These are phyloP conservation scores for Pomacea canaliculata DNA, from an alignment of 2,888 invertebrate genomes.

Conservation along the genomic window DNA sequence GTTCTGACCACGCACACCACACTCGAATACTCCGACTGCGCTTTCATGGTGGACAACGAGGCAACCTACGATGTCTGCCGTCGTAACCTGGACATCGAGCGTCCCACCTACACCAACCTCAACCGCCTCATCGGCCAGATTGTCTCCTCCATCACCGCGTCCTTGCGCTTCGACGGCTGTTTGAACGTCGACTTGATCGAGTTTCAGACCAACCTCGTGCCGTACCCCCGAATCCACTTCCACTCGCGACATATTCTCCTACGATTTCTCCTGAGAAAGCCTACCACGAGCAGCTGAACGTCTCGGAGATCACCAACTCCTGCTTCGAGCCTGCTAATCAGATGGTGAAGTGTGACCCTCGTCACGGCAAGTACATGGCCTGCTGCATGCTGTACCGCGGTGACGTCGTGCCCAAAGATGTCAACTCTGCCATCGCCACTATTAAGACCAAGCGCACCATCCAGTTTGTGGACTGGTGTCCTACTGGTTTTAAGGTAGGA, in stretches of 20 bases:
- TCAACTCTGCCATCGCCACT: constrained; percentile 58
- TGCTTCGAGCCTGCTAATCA: constrained; percentile 29
- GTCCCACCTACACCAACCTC: constrained; percentile 84
- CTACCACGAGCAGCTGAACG: constrained; percentile 22
- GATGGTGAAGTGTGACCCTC: constrained; percentile 72
- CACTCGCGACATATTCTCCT: constrained; percentile 73
- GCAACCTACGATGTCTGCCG: constrained; percentile 88
- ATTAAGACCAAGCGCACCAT: constrained; percentile 61
- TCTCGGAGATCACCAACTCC: constrained; percentile 16
- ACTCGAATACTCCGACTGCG: constrained; percentile 86
- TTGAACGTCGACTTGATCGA: constrained; percentile 73
- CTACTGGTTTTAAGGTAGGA: constrained; percentile 75
- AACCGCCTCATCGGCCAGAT: constrained; percentile 95
- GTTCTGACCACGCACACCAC: constrained; percentile 4
- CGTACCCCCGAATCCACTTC: constrained; percentile 80
- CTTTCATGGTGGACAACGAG: constrained; percentile 96
- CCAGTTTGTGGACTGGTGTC: constrained; percentile 72
- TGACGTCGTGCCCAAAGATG: constrained; percentile 61
- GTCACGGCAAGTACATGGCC: constrained; percentile 68
- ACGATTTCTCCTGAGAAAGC: constrained; percentile 27
- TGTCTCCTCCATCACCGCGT: constrained; percentile 68
- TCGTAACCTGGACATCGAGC: constrained; percentile 82
- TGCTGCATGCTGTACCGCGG: constrained; percentile 61
- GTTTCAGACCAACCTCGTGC: constrained; percentile 71
- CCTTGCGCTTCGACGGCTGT: constrained; percentile 72